Base-by-base conservation (phyloP, 2,797 vertebrate species). In the Chrosomus eos region DNA sequence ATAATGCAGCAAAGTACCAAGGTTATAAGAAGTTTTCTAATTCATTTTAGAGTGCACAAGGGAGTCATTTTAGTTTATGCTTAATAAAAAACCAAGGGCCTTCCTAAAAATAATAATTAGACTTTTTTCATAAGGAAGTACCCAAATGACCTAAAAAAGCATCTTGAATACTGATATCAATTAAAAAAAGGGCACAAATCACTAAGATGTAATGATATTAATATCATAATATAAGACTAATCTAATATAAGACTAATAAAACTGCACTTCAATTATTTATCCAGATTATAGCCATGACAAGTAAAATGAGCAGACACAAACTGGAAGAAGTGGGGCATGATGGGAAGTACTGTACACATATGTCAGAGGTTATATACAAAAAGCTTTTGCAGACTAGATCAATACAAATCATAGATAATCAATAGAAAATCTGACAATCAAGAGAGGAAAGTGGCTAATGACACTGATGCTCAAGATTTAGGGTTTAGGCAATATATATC, bases 1-100 rank as follows among this genome's bases (percentile, higher is more conserved):
- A 77, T 36, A 80, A 87, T 80, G 48, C 58, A 72, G 74, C 62
- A 75, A 73, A 78, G 51, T 11, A 43, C 13, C 55, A 72, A 86
- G 33, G 80, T 82, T 77, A 78, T 36, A 3, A 26, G 43, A 64
- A 19, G 26, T 31, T 68, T 68, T 67, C 33, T n/a, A 23, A 77
- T 77, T 55, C 7, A 43, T 78, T 68, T 84, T 43, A 70, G 13
- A 76, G 18, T n/a, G 18, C 73, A 58, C 51, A 68, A 0, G 38
- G 28, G 81, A 45, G 31, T 43, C 55, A 26, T 82, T 68, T 67
- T 36, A 40, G 3, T 48, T 31, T 14, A 36, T 23, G 55, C 21
- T 26, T 48, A 62, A 74, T 28, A 82, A 64, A 36, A 48, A 10
- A 21, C 2, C n/a, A 43, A 81, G 19, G 16, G 68, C 53, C 26